A percentile compares a stretch with the other conserved stretches of the same genome.
These are phyloP conservation scores for Drosophila meridiana DNA, from an alignment of 2,888 invertebrate species.

Conservation along the genomic window DNA sequence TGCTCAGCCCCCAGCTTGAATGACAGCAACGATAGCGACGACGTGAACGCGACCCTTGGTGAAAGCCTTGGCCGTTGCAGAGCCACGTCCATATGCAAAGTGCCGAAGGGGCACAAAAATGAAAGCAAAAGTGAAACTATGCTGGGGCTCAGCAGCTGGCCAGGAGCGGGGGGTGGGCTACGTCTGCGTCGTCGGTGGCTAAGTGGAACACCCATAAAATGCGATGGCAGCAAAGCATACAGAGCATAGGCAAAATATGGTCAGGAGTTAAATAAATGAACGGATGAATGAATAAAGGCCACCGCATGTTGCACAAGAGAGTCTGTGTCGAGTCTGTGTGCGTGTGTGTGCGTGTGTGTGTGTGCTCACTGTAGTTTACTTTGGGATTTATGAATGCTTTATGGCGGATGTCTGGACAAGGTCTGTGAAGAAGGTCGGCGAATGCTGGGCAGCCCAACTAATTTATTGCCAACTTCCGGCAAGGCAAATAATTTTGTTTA, in stretches of 20 bases:
- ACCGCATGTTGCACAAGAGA: slow-evolving; percentile 77
- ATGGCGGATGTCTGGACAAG: slow-evolving; percentile 79
- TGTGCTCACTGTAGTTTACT: slow-evolving; percentile 79
- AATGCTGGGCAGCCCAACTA: slow-evolving; percentile 67
- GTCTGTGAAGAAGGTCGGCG: slow-evolving; percentile 64
- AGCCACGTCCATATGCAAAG: slow-evolving; percentile 50
- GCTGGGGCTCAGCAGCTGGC: background rate
- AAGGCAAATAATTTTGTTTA: slow-evolving; percentile 81
- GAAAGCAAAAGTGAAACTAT: slow-evolving; percentile 80
- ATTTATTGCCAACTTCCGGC: slow-evolving; percentile 83
- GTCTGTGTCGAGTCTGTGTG: slow-evolving; percentile 43
- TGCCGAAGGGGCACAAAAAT: slow-evolving; percentile 49
- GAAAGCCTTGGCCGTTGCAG: slow-evolving; percentile 14
- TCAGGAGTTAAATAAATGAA: slow-evolving; percentile 76
- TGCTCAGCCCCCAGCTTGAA: slow-evolving; percentile 1
- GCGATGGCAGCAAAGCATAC: slow-evolving; percentile 33
- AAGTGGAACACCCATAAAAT: slow-evolving; percentile 53
- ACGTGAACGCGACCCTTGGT: slow-evolving; percentile 29
- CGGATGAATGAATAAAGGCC: slow-evolving; percentile 80
- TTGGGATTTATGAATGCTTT: slow-evolving; percentile 85
- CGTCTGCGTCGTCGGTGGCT: slow-evolving; percentile 22
- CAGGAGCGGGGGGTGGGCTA: background rate
- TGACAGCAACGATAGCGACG: slow-evolving; percentile 42
- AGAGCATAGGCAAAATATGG: slow-evolving; percentile 58
- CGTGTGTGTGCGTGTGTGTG: slow-evolving; percentile 27